Percentiles rank a stretch among this genome's conserved stretches.
These are phyloP conservation scores for Oncorhynchus masou DNA, from an alignment of 2,113 vertebrate species.

Conservation along the genomic window DNA sequence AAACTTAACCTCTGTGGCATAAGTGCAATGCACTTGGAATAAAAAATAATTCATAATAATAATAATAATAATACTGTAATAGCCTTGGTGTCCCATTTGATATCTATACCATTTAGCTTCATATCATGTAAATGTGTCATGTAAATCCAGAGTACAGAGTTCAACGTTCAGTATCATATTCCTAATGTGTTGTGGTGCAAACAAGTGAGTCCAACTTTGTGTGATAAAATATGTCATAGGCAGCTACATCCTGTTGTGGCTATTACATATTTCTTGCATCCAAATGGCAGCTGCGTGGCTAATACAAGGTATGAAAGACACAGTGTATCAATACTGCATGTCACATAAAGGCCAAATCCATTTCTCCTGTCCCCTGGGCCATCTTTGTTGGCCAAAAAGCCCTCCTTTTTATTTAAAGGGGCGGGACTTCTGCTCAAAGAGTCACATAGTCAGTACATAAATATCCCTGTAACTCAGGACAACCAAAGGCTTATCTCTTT, in stretches of 20 bases:
- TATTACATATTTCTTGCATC: constrained; percentile 40
- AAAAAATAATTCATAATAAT: no score
- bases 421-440: constrained; percentile 34
- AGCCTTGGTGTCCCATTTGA: constrained; percentile 16
- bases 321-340: constrained; percentile 55
- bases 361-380: constrained; percentile 50
- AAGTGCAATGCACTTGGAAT: constrained; percentile 47
- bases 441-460: constrained; percentile 37
- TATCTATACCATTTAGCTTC: constrained; percentile 24
- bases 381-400: constrained; percentile 51
- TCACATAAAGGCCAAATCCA: constrained; percentile 59
- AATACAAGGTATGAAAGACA: constrained; percentile 39
- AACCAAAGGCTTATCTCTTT: constrained; percentile 74
- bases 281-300: constrained; percentile 45
- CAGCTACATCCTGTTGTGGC: constrained; percentile 37
- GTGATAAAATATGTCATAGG: constrained; percentile 28
- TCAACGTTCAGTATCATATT: constrained; percentile 35
- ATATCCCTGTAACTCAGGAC: constrained; percentile 12
- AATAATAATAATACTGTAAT: constrained; percentile 16
- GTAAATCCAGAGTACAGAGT: constrained; percentile 34
- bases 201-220: constrained; percentile 15
- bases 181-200: constrained; percentile 12
- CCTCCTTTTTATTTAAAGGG: constrained; percentile 36
- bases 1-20: constrained; percentile 47
- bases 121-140: constrained; percentile 27